Evolutionary conservation across 64 coral and sea anemone genomes (phyloP).

Genomic region (Dendrophyllia cribrosa): DNA sequence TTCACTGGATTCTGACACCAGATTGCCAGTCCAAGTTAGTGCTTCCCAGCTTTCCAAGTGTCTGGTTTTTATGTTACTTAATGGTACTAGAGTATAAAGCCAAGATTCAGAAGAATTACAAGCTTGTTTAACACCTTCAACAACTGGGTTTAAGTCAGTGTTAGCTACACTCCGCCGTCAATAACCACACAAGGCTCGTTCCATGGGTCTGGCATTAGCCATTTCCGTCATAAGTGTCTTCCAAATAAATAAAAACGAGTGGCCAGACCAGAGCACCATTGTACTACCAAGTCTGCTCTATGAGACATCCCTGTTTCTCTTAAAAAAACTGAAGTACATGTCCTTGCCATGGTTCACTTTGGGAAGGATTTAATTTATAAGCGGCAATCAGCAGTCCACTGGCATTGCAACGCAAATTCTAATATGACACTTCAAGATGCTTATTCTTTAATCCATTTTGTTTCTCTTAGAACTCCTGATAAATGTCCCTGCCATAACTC

Average conservation of each 20-base stretch:
- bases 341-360: too few relatives aligned
- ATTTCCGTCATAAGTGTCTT: background rate
- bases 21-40: background rate
- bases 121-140: slow-evolving; percentile 56
- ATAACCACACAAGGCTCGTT: background rate
- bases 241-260: background rate
- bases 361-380: too few relatives aligned
- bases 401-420: too few relatives aligned
- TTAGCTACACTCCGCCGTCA: slow-evolving; percentile 12
- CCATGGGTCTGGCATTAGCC: background rate
- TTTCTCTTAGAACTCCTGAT: too few relatives aligned
- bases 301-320: too few relatives aligned
- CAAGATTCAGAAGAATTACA: slow-evolving; percentile 59
- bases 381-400: too few relatives aligned
- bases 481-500: too few relatives aligned
- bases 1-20: background rate
- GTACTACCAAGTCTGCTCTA: too few relatives aligned
- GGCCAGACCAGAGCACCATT: too few relatives aligned
- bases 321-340: too few relatives aligned
- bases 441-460: too few relatives aligned
- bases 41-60: slow-evolving; percentile 2
- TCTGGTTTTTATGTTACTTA: slow-evolving; percentile 55
- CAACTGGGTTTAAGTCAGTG: slow-evolving; percentile 33
- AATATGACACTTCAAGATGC: too few relatives aligned
- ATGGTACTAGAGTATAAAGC: slow-evolving; percentile 50